A percentile compares a stretch with the other conserved stretches of the same genome.
Conservation (phyloP, 2,888 invertebrate genomes). For the Cheilosia urbana region DNA sequence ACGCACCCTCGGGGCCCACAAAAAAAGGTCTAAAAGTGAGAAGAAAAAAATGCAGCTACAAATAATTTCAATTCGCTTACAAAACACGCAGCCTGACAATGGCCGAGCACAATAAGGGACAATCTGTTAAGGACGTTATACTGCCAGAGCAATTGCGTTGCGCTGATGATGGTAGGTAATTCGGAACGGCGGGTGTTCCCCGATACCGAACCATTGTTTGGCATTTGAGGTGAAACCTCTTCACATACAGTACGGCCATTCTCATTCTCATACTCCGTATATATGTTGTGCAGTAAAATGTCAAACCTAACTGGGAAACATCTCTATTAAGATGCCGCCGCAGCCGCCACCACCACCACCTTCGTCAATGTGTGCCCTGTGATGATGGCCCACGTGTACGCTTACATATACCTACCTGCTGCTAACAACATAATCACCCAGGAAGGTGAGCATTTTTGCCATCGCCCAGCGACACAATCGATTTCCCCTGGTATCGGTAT, state of each 20-base stretch:
- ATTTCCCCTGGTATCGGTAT: slow-evolving; percentile 37
- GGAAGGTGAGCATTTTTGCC: slow-evolving; percentile 50
- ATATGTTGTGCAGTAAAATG: slow-evolving; percentile 49
- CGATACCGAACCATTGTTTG: slow-evolving; percentile 72
- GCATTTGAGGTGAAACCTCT: slow-evolving; percentile 75
- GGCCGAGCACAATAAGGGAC: slow-evolving; percentile 64
- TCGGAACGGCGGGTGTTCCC: slow-evolving; percentile 73
- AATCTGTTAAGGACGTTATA: slow-evolving; percentile 61
- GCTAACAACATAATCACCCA: slow-evolving; percentile 72
- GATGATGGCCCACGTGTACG: slow-evolving; percentile 59
- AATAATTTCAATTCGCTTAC: slow-evolving; percentile 66
- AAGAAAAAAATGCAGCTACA: slow-evolving; percentile 59
- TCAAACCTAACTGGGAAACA: slow-evolving; percentile 67
- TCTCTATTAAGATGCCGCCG: slow-evolving; percentile 72
- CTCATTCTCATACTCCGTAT: slow-evolving; percentile 13
- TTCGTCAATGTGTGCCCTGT: slow-evolving; percentile 35
- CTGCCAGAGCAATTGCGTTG: slow-evolving; percentile 65
- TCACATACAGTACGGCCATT: slow-evolving; percentile 41
- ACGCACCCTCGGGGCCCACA: slow-evolving; percentile 62
- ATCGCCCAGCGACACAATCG: slow-evolving; percentile 39
- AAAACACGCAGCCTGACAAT: slow-evolving; percentile 56
- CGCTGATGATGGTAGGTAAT: slow-evolving; percentile 73
- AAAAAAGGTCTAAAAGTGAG: slow-evolving; percentile 51
- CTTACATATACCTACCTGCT: slow-evolving; percentile 60
- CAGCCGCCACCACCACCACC: slow-evolving; percentile 40